Evolutionary conservation across 2,113 vertebrate genomes (phyloP), one percentile per base, ranked within the genome.

Genomic region (Notarius lentiginosus): DNA sequence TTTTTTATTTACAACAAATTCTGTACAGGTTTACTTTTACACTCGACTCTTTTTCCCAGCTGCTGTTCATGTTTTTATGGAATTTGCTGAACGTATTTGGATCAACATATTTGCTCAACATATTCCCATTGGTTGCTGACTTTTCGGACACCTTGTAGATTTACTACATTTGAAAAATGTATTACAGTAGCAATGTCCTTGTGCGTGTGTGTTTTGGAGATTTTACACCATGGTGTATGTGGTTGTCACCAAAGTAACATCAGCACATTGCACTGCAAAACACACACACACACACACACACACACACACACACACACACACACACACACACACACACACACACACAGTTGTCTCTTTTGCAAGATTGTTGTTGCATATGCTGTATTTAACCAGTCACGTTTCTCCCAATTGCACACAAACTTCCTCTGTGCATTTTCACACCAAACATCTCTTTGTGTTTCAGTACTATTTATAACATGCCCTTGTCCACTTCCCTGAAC

Each of bases 201-300:
- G 14, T 56, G 27, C 30, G 76, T 17, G 24, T 56, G 53, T 77
- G 49, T 17, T 14, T 30, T 14, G 27, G 27, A 55, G 53, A 79
- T 79, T 79, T 79, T 55, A 79, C 77, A 79, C 77, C 27, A 79
- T 79, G 53, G 77, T 79, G 14, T 17, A 20, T 79, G 77, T 79
- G 77, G 77, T 58, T 79, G n/a, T 56, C 51, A 56, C 51, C n/a
- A 8, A 79, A 56, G 20, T 14, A 79, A 34, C 15, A 58, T 0
- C 20, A 53, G 27, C 5, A 17, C 4, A 27, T 30, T 79, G n/a
- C 24, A 56, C 53, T 79, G n/a, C 53, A 58, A 10, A 2, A 17
- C 14, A 76, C 34, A 76, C 47, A 76, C 41, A 47, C 73, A 76
- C 49, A 55, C 49, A 53, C 47, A 77, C 10, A 76, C 47, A 76